These are phyloP conservation scores for Pseudomyrmex dendroicus DNA, from an alignment of 1,140 invertebrate species.

Conservation along the genomic window DNA sequence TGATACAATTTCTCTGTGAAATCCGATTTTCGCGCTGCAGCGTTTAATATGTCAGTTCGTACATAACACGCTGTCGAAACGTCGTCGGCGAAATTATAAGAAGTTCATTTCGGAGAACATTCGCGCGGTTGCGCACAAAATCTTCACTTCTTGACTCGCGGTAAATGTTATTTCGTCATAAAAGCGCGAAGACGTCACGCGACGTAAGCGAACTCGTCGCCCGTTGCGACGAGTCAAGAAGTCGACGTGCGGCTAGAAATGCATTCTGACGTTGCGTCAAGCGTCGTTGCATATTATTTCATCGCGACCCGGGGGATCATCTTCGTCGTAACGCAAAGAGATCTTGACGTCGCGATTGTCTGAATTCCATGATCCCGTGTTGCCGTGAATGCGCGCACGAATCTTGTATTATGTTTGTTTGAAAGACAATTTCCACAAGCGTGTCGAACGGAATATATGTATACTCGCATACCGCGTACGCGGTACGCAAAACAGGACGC, in stretches of 20 bases:
- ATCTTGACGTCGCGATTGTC: background rate
- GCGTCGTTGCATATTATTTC: conserved; percentile 32
- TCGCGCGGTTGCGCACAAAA: background rate
- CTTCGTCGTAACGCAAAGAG: background rate
- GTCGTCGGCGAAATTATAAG: conserved; percentile 8
- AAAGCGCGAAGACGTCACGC: background rate
- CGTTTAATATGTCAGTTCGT: no score
- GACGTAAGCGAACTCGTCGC: background rate
- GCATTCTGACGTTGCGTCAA: background rate
- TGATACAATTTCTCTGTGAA: background rate
- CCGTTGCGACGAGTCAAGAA: background rate
- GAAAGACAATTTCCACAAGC: conserved; percentile 21
- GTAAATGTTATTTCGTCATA: conserved; percentile 10
- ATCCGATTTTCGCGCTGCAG: background rate
- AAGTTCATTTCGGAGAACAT: no score
- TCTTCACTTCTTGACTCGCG: conserved; percentile 16
- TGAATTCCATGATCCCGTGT: background rate
- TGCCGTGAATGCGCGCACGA: background rate
- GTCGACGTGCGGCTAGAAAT: conserved; percentile 14
- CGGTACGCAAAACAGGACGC: conserved; percentile 55
- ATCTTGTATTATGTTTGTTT: conserved; percentile 36
- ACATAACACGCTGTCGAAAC: background rate
- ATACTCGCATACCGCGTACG: conserved; percentile 49
- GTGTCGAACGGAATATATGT: conserved; percentile 27
- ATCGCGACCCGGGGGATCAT: conserved; percentile 8